phyloP scores from a whole-genome alignment of 2,113 vertebrate species.

The Cyanoramphus novaezelandiae region DNA sequence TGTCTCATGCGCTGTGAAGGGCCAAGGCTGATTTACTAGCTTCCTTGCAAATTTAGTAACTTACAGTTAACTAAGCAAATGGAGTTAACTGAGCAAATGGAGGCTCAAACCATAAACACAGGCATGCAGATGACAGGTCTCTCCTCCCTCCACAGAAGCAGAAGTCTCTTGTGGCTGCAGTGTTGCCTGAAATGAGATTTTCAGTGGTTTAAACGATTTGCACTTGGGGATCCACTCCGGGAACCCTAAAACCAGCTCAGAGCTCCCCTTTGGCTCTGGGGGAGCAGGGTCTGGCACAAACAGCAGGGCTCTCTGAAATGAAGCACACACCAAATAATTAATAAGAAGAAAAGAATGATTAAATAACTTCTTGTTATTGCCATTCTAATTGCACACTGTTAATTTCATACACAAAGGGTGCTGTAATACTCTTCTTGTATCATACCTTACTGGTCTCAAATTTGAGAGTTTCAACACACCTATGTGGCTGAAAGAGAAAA shows the following conservation, averaged over 20 bases:
- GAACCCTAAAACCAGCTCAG: not conserved
- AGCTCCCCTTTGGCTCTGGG: not conserved
- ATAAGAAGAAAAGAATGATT: constrained; percentile 20
- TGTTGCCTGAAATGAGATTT: not conserved
- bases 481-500: not conserved
- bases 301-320: not conserved
- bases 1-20: not conserved
- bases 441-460: not conserved
- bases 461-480: not conserved
- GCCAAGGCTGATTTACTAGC: not conserved
- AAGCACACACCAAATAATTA: not conserved
- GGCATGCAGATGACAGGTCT: not conserved
- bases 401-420: not conserved
- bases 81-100: not conserved
- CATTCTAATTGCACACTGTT: not conserved
- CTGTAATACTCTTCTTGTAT: not conserved
- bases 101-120: not conserved
- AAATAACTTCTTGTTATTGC: not conserved
- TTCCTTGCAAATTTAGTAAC: not conserved
- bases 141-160: not conserved
- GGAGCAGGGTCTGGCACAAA: fast-evolving
- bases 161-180: not conserved
- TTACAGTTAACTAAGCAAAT: not conserved
- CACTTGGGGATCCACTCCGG: not conserved
- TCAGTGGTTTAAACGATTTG: not conserved